A percentile compares a stretch with the other conserved stretches of the same genome.
phyloP scores from a whole-genome alignment of 2,797 vertebrate species.

The Setipinna tenuifilis region DNA sequence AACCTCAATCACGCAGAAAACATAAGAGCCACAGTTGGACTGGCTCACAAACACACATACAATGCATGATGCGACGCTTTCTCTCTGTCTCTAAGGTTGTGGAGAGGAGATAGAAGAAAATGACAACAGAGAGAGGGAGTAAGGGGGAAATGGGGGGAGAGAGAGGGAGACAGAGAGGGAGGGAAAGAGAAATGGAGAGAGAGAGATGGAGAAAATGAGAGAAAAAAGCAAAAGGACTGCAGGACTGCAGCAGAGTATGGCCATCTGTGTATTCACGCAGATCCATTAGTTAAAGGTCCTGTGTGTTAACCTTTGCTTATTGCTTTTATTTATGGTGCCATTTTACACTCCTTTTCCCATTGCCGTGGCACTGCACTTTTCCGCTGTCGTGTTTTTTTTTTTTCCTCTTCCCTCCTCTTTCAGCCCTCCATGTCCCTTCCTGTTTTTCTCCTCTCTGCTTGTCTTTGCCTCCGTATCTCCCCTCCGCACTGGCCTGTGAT shows the following conservation, averaged over 20 bases:
- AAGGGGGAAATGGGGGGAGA: no score
- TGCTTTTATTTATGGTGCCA: constrained; percentile 78
- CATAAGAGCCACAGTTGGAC: neutral
- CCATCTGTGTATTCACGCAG: constrained; percentile 10
- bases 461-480: constrained; percentile 23
- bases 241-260: neutral
- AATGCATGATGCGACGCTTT: neutral
- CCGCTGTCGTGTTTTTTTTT: constrained; percentile 68
- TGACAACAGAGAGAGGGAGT: neutral
- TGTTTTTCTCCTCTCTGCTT: no score
- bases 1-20: neutral
- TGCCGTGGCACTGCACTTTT: neutral
- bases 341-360: neutral
- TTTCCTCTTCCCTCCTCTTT: constrained; percentile 70
- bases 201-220: neutral
- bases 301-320: constrained; percentile 75
- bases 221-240: neutral
- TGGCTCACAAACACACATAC: neutral
- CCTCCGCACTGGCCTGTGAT: constrained; percentile 61
- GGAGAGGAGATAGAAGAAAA: neutral
- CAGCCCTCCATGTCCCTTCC: constrained; percentile 7
- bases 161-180: neutral
- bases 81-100: neutral
- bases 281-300: constrained; percentile 31
- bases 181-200: neutral